Conservation (phyloP, 2,797 vertebrate genomes). For the Mionectes olivaceus region DNA sequence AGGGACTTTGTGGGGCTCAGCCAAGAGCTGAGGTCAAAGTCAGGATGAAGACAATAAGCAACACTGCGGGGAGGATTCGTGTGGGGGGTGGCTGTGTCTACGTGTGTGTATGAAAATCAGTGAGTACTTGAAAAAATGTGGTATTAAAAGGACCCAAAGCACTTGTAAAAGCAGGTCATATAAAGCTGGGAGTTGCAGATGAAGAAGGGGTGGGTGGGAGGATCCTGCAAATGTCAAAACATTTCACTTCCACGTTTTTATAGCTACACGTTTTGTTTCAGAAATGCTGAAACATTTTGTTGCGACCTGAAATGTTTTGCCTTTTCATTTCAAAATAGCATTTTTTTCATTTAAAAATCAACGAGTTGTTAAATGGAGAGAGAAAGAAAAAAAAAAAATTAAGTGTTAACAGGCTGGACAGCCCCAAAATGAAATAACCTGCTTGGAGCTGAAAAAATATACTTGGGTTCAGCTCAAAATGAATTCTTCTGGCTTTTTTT, state of each 20-base stretch:
- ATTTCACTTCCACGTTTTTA: slow-evolving; percentile 35
- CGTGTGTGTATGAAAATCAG: rapidly evolving
- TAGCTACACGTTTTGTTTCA: slow-evolving; percentile 47
- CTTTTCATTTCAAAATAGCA: slow-evolving; percentile 48
- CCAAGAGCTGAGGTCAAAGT: neutral
- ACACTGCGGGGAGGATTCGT: rapidly evolving
- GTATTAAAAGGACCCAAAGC: neutral
- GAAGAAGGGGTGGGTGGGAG: slow-evolving; percentile 41
- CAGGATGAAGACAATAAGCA: neutral
- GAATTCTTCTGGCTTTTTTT: slow-evolving; percentile 12
- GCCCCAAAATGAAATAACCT: neutral
- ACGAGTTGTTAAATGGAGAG: slow-evolving; percentile 11
- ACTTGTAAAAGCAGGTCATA: neutral
- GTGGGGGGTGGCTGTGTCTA: neutral
- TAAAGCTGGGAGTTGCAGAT: neutral
- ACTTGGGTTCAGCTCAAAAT: slow-evolving; percentile 10
- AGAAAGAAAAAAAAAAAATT: neutral
- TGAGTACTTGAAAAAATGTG: neutral
- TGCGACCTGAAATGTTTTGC: slow-evolving; percentile 56
- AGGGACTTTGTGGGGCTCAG: neutral
- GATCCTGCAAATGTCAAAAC: slow-evolving; percentile 55
- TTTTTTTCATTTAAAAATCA: slow-evolving; percentile 46
- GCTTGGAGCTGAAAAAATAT: neutral
- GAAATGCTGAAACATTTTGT: slow-evolving; percentile 51
- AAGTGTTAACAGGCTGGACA: neutral